phyloP scores from a whole-genome alignment of 2,113 vertebrate genomes.

The Plestiodon gilberti region DNA sequence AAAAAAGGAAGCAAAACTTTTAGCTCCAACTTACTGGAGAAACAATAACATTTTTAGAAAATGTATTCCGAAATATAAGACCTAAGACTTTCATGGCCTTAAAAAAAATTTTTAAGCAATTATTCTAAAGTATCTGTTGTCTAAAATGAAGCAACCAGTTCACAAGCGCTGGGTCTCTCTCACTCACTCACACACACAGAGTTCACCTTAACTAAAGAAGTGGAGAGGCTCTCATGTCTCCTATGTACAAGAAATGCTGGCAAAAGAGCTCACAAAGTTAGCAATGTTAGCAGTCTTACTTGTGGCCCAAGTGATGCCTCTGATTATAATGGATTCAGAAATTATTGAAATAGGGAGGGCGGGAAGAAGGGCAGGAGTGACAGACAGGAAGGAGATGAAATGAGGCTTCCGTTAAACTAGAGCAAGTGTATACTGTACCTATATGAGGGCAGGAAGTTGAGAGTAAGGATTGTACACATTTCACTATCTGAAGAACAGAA shows the following conservation, averaged over 20 bases:
- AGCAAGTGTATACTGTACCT: not conserved
- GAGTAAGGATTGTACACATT: not conserved
- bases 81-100: no score
- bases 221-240: not conserved
- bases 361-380: not conserved
- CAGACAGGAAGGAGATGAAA: not conserved
- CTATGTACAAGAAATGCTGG: not conserved
- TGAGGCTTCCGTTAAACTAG: not conserved
- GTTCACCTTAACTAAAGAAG: no score
- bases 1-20: not conserved
- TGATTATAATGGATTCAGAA: not conserved
- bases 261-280: not conserved
- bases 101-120: no score
- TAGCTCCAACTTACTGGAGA: not conserved
- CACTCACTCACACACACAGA: not conserved
- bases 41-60: not conserved
- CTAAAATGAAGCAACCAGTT: not conserved
- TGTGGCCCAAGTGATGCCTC: not conserved
- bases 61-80: not conserved
- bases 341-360: not conserved
- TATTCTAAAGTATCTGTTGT: not conserved
- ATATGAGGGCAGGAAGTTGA: not conserved
- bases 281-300: not conserved
- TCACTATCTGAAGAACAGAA: not conserved
- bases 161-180: not conserved